Conservation (phyloP, 2,888 invertebrate genomes). For the Diaperis boleti region DNA sequence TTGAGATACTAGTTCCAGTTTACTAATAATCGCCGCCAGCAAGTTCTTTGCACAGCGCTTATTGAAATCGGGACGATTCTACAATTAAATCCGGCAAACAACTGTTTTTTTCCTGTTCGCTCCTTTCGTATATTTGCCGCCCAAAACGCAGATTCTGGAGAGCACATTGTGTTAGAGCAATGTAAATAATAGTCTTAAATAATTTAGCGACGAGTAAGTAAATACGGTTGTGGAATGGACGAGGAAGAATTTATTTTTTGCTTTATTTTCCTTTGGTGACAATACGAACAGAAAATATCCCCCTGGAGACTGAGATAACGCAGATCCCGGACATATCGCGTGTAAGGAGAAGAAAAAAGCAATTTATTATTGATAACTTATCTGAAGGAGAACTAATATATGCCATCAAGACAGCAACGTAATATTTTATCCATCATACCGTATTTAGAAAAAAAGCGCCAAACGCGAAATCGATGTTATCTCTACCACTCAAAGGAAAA, state of each 20-base stretch:
- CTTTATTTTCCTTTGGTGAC: conserved; percentile 25
- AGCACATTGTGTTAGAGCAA: not conserved
- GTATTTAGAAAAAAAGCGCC: not conserved
- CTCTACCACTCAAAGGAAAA: too few relatives aligned
- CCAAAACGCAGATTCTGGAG: conserved; percentile 19
- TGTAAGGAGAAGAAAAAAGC: conserved; percentile 19
- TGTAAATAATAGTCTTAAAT: conserved; percentile 23
- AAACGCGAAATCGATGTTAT: not conserved
- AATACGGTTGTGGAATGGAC: conserved; percentile 15
- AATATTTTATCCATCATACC: conserved; percentile 5
- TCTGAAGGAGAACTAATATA: conserved; percentile 13
- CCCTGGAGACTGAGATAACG: conserved; percentile 24
- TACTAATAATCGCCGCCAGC: conserved; percentile 15
- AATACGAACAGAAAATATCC: conserved; percentile 18
- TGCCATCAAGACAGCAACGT: conserved; percentile 3
- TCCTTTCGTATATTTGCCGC: not conserved
- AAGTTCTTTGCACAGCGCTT: not conserved
- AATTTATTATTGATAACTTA: conserved; percentile 33
- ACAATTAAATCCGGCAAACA: not conserved
- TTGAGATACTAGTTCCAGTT: conserved; percentile 24
- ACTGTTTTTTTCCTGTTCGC: not conserved
- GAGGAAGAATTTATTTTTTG: conserved; percentile 16
- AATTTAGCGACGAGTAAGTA: conserved; percentile 3
- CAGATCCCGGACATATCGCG: conserved; percentile 13
- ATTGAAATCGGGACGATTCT: not conserved